Evolutionary conservation across 1,140 invertebrate genomes (phyloP), one percentile per base, ranked within the genome.

Genomic region (Micrasema minimum): DNA sequence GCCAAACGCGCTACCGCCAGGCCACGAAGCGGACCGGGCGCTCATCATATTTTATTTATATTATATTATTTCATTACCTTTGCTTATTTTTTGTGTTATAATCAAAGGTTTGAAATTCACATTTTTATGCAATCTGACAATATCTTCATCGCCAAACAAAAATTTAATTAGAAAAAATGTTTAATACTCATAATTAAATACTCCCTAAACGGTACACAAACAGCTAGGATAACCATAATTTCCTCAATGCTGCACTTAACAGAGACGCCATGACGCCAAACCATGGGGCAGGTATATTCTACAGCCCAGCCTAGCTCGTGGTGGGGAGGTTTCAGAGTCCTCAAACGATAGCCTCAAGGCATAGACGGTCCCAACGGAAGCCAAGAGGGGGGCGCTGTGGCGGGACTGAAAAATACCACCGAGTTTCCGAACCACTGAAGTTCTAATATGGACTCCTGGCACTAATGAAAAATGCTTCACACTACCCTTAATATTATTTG

Each of bases 311-410:
- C 23, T 18, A 1, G 37, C 61, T 35, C 23, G 20, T 43, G 14
- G 37, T 59, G 62, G 57, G 68, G 38, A 23, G 18, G 50, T 12
- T 37, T 55, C 31, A 43, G 7, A 16, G 62, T 71, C 55, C 62
- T 73, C 59, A 51, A 73, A 66, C 72, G 72, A 66, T 51, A 20
- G 66, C 73, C 73, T 18, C 35, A 12, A 66, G 73, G 38, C 18
- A 18, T 59, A 75, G 73, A 75, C 72, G 31, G 35, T 55, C 69
- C 45, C 64, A 41, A 23, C 65, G 69, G 73, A 71, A 72, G 50
- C 50, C 50, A 6, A 35, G 10, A 26, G 59, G 57, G 48, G 35
- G 41, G 66, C 55, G 51, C 55, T 67, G 69, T 46, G 45, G 50
- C 16, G 7, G 57, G 51, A 23, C 65, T 71, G 67, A 69, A 75